These are phyloP conservation scores for Diachrysia chrysitis DNA, from an alignment of 2,888 invertebrate species.

Conservation along the genomic window DNA sequence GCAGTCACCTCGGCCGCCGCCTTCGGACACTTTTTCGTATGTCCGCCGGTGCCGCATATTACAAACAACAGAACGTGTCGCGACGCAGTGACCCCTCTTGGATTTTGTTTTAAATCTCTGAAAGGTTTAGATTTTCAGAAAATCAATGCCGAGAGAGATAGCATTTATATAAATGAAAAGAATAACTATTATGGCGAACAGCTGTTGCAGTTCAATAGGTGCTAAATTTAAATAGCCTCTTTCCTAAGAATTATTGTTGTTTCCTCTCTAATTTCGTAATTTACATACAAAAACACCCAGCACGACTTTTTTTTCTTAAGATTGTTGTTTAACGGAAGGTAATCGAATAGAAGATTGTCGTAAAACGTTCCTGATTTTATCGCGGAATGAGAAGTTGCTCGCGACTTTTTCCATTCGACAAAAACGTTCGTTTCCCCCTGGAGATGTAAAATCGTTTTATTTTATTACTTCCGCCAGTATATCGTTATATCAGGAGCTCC, in stretches of 20 bases:
- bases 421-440: conserved; percentile 87
- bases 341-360: conserved; percentile 88
- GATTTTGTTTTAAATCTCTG: conserved; percentile 70
- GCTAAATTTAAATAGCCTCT: not conserved
- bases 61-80: conserved; percentile 75
- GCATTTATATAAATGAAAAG: conserved; percentile 4
- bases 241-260: conserved; percentile 13
- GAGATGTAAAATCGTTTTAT: conserved; percentile 89
- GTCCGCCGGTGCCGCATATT: conserved; percentile 67
- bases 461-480: conserved; percentile 88
- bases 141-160: not conserved
- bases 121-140: conserved; percentile 31
- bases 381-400: conserved; percentile 87
- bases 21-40: conserved; percentile 63
- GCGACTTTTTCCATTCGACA: conserved; percentile 88
- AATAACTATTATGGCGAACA: not conserved
- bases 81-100: conserved; percentile 65
- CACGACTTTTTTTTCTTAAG: conserved; percentile 75
- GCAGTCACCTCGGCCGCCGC: conserved; percentile 72
- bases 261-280: conserved; percentile 49
- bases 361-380: conserved; percentile 89
- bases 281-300: conserved; percentile 66
- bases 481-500: conserved; percentile 83
- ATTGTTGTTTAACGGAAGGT: conserved; percentile 87
- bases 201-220: not conserved